These are phyloP conservation scores for Andrena camellia DNA, from an alignment of 2,888 invertebrate species.

Conservation along the genomic window DNA sequence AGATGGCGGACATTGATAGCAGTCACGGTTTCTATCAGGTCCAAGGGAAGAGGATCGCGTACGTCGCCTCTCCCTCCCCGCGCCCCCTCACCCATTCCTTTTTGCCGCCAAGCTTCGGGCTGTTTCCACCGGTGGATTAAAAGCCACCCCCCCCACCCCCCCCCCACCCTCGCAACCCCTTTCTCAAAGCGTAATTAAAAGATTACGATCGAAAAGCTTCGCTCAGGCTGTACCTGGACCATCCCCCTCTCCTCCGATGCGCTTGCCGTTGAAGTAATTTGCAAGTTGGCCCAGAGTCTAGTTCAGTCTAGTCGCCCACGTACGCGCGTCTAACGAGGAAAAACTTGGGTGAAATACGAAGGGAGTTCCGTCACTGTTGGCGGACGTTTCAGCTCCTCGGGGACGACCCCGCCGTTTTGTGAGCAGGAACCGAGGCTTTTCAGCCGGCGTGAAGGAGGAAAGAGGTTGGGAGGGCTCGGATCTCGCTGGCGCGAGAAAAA, in stretches of 20 bases:
- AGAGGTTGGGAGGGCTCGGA: not conserved
- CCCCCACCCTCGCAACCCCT: not conserved
- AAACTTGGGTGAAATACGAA: constrained; percentile 47
- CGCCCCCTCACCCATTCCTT: not conserved
- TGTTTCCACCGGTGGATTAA: constrained; percentile 35
- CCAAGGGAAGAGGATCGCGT: constrained; percentile 8
- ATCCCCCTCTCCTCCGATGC: constrained; percentile 2
- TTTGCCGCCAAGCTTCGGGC: not conserved
- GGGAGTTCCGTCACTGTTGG: constrained; percentile 18
- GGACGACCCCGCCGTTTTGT: not conserved
- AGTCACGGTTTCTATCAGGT: constrained; percentile 43
- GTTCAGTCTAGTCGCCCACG: constrained; percentile 8
- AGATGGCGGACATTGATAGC: constrained; percentile 39
- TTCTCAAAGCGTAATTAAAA: constrained; percentile 62
- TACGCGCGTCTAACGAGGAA: constrained; percentile 31
- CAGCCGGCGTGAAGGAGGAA: not conserved
- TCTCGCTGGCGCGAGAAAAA: not conserved
- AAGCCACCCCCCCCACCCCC: constrained; percentile 10
- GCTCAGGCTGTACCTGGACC: constrained; percentile 23
- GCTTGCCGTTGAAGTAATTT: constrained; percentile 61
- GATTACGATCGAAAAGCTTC: constrained; percentile 63
- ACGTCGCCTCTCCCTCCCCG: not conserved
- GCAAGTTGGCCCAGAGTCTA: constrained; percentile 41
- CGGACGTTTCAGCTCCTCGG: not conserved
- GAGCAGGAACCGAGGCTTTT: not conserved